Conservation (phyloP, 1,140 invertebrate genomes). For the Globodera ellingtonae region DNA sequence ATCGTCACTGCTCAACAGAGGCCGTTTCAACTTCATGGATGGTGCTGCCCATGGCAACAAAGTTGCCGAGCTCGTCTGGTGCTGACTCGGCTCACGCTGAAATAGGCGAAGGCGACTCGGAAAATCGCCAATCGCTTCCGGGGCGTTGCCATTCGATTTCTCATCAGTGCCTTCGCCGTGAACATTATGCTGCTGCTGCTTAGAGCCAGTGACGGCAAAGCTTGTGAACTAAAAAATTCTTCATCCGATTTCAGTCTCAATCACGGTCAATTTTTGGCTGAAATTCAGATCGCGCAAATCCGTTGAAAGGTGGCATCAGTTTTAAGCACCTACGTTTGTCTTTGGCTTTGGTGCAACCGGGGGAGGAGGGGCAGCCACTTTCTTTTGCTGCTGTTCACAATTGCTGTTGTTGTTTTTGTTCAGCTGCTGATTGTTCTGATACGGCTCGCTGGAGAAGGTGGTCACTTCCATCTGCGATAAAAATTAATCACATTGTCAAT, state of each 20-base stretch:
- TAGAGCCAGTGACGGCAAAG: conserved; percentile 9
- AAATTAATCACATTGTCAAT: neutral
- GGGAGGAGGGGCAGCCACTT: conserved; percentile 30
- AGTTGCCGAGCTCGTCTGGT: conserved; percentile 2
- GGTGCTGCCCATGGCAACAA: conserved; percentile 14
- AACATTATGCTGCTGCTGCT: neutral
- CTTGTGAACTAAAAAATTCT: conserved; percentile 8
- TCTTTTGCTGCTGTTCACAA: neutral
- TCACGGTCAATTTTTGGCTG: neutral
- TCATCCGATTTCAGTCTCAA: neutral
- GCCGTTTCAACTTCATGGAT: neutral
- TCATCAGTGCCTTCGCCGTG: neutral
- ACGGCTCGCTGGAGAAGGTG: conserved; percentile 23
- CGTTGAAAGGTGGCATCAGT: too few species aligned
- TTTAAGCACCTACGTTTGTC: neutral
- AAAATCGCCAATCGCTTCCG: neutral
- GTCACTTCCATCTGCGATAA: conserved; percentile 26
- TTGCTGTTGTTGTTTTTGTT: conserved; percentile 32
- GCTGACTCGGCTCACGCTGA: neutral
- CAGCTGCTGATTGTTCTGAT: neutral
- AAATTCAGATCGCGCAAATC: too few species aligned
- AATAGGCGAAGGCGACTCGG: neutral
- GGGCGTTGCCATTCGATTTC: neutral
- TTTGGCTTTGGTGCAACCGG: conserved; percentile 48
- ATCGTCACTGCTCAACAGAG: conserved; percentile 4